A percentile compares a stretch with the other conserved stretches of the same genome.
These are phyloP conservation scores for Cremastobaeus sp. DNA, from an alignment of 2,888 invertebrate genomes.

Conservation along the genomic window DNA sequence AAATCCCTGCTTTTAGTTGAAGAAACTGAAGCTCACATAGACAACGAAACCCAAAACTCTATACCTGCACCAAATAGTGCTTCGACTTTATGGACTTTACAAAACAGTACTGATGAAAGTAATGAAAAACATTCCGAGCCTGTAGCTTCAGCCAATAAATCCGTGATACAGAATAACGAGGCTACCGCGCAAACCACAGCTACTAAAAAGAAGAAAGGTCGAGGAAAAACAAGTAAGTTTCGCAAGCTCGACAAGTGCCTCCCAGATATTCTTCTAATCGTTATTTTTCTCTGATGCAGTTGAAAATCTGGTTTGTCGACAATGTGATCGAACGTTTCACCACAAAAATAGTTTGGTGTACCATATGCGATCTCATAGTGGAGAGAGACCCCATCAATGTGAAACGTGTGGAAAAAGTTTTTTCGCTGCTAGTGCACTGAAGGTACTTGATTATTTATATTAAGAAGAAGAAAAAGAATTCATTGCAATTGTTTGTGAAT, in stretches of 20 bases:
- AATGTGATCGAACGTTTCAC: constrained; percentile 87
- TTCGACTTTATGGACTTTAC: constrained; percentile 72
- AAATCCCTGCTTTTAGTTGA: constrained; percentile 24
- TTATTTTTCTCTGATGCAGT: no score
- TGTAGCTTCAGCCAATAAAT: constrained; percentile 64
- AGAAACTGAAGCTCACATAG: constrained; percentile 77
- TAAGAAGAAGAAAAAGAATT: no score
- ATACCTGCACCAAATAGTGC: constrained; percentile 67
- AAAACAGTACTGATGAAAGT: constrained; percentile 60
- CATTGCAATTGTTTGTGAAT: no score
- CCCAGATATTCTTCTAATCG: no score
- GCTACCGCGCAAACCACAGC: constrained; percentile 66
- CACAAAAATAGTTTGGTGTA: constrained; percentile 91
- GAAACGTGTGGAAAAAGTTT: constrained; percentile 90
- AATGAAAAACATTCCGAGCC: constrained; percentile 63
- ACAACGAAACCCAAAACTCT: constrained; percentile 74
- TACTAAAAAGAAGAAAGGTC: constrained; percentile 70
- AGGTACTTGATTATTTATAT: constrained; percentile 80
- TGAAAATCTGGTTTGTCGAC: constrained; percentile 80
- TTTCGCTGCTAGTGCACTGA: constrained; percentile 89
- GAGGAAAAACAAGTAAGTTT: constrained; percentile 63
- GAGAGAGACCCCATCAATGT: constrained; percentile 87
- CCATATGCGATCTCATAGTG: constrained; percentile 89
- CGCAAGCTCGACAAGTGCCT: no score
- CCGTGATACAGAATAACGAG: constrained; percentile 66